Evolutionary conservation across 2,797 vertebrate genomes (phyloP), one percentile per base, ranked within the genome.

Genomic region (Holocentrus rufus): DNA sequence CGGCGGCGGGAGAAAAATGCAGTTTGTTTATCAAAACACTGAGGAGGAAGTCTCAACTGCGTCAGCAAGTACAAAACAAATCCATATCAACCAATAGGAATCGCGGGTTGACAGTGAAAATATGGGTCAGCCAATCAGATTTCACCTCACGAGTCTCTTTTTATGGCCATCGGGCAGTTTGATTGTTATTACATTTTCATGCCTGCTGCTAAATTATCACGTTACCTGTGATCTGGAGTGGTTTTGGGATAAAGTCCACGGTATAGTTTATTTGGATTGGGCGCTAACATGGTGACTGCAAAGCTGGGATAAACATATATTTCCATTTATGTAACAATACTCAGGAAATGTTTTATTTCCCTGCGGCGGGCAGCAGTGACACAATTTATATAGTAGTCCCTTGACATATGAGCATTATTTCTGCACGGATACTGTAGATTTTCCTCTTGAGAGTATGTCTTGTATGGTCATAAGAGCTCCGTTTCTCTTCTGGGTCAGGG

Each of bases 11-110:
- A 85, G 71, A 82, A 87, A 86, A 46, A 79, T 83, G 60, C 64
- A 76, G 81, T 91, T 92, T 93, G 92, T 94, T 94, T 93, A 94
- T 88, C 85, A 90, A 91, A 90, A 86, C 90, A 90, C 76, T 84
- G 71, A 78, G 65, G 78, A 92, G 91, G 90, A 93, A 91, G 87
- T 91, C 76, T 84, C 79, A 62, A 60, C 42, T 61, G 75, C 76
- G 59, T 81, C 81, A 83, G 67, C 60, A 74, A 79, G 69, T 74
- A 83, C 88, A 91, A 92, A 94, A 93, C 91, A 92, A 91, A 92
- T 50, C 80, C 39, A 49, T 0, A 14, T 18, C 57, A 34, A 64
- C 94, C 92, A 94, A 94, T 95, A 25, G 72, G 44, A 87, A 50
- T 18, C 2, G 0, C 22, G 15, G 6, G 23, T 56, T 76, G 67